A percentile compares a stretch with the other conserved stretches of the same genome.
Evolutionary conservation across 2,113 vertebrate genomes (phyloP).

Genomic region (Eretmodus cyanostictus): DNA sequence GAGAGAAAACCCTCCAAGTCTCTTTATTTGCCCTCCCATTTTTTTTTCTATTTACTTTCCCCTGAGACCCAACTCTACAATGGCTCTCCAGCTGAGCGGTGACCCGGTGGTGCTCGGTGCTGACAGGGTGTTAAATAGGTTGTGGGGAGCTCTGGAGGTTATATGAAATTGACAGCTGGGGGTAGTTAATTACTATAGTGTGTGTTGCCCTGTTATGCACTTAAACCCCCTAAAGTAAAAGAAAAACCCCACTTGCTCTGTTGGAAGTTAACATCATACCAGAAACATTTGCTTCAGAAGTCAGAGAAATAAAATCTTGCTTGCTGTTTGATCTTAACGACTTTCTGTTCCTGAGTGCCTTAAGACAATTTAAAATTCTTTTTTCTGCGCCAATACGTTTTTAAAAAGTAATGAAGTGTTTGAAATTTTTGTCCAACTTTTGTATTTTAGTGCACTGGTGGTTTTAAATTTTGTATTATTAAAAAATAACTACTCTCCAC

Average conservation of each 20-base stretch:
- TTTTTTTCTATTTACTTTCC: not conserved
- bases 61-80: not conserved
- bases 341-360: not conserved
- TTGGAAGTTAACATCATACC: not conserved
- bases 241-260: not conserved
- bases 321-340: not conserved
- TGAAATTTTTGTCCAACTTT: not conserved
- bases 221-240: not conserved
- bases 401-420: not conserved
- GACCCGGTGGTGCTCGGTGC: not conserved
- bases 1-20: slow-evolving; percentile 19
- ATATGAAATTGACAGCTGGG: slow-evolving; percentile 14
- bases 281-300: not conserved
- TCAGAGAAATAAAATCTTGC: not conserved
- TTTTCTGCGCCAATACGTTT: not conserved
- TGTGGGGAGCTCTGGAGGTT: slow-evolving; percentile 16
- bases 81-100: not conserved
- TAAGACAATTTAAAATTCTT: not conserved
- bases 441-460: not conserved
- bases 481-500: not conserved
- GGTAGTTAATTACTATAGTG: slow-evolving; percentile 27
- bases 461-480: not conserved
- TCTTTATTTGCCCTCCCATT: slow-evolving; percentile 32
- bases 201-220: not conserved
- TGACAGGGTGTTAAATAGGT: slow-evolving; percentile 30